A percentile compares a stretch with the other conserved stretches of the same genome.
Evolutionary conservation across 2,113 vertebrate species (phyloP).

Genomic region (Hemibagrus wyckioides): DNA sequence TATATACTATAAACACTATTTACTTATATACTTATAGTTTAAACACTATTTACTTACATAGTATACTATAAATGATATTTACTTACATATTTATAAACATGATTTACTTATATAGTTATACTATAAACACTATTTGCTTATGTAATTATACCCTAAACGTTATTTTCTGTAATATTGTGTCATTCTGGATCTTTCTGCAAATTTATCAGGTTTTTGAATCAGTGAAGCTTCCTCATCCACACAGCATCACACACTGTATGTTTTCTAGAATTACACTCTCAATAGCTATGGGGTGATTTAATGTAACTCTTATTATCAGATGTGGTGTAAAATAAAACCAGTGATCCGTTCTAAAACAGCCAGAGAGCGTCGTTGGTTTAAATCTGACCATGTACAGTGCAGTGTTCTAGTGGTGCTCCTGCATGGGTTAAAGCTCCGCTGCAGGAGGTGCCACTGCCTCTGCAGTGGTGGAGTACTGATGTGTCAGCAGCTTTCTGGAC

Average conservation of each 20-base stretch:
- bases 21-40: neutral
- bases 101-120: neutral
- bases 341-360: constrained; percentile 8
- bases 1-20: neutral
- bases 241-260: neutral
- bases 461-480: constrained; percentile 23
- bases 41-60: neutral
- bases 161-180: constrained; percentile 13
- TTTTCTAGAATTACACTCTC: constrained; percentile 1
- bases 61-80: neutral
- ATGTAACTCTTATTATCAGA: neutral
- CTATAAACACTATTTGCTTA: neutral
- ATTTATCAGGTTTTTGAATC: neutral
- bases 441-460: neutral
- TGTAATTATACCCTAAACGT: neutral
- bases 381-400: neutral
- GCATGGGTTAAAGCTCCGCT: constrained; percentile 1
- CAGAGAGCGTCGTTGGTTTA: neutral
- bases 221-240: neutral
- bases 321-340: neutral
- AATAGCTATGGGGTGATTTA: neutral
- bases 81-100: neutral
- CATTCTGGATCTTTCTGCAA: neutral
- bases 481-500: constrained; percentile 23
- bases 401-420: neutral